Evolutionary conservation across 1,140 invertebrate species (phyloP), one percentile per base, ranked within the genome.

Genomic region (Brachionus angularis): DNA sequence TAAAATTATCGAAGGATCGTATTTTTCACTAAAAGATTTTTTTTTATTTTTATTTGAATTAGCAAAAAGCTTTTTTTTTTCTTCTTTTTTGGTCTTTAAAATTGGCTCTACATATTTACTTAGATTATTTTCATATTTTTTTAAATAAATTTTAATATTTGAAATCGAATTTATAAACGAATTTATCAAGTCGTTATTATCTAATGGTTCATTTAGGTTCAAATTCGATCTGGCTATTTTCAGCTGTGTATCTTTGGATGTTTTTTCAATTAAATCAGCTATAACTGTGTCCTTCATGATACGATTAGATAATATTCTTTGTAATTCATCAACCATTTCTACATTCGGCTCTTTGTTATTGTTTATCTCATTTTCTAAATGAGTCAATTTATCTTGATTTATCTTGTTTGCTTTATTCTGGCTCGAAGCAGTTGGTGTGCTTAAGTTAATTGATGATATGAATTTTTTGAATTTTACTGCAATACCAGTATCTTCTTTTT

Each of bases 111-210:
- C 14, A 33, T 39, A 58, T n/a, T 58, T 58, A 12, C 18, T 23
- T 34, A 58, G 16, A 58, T 58, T 23, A 23, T 23, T 39, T 39
- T 58, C 53, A 58, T 58, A 29, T 58, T 58, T 39, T 58, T 25
- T 42, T 7, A 58, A 36, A 39, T 58, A 58, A 39, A 3, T 21
- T 4, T 39, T 42, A 1, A 58, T 16, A 58, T 23, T 39, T 8
- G 12, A 3, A 36, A 18, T 29, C 12, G 53, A 33, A 58, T 58
- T 12, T 18, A 58, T 58, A 39, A 58, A 58, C 2, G 18, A 18
- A 39, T 58, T 34, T 18, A 58, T 58, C 0, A 18, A 33, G 27
- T 25, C n/a, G n/a, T 8, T 23, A 42, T 58, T 21, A 12, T 58
- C 53, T 3, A 39, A 31, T 25, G 21, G 21, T 25, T 58, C 53